Evolutionary conservation across 2,888 invertebrate genomes (phyloP).

Genomic region (Ecdyonurus torrentis): DNA sequence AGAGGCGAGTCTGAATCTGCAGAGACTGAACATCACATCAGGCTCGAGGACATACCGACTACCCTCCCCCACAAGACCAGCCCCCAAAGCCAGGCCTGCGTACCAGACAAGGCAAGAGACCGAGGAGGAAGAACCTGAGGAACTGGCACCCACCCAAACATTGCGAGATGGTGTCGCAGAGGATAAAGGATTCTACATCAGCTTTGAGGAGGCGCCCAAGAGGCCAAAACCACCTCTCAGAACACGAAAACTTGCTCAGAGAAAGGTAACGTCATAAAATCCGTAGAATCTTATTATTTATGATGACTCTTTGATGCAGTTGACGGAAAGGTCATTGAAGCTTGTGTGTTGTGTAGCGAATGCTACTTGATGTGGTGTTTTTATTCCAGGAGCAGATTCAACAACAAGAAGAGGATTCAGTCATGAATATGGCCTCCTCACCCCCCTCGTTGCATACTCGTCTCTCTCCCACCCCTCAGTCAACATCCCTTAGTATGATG

Average conservation of each 20-base stretch:
- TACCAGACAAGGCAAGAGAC: neutral
- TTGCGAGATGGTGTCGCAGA: constrained; percentile 17
- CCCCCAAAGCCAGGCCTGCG: neutral
- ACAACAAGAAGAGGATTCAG: neutral
- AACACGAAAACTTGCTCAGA: constrained; percentile 10
- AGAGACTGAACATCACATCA: constrained; percentile 67
- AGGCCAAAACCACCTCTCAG: constrained; percentile 77
- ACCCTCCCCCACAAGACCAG: constrained; percentile 36
- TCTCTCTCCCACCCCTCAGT: neutral
- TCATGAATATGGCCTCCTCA: neutral
- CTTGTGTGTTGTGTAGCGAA: too few relatives aligned
- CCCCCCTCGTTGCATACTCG: neutral
- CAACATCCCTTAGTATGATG: neutral
- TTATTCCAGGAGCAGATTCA: neutral
- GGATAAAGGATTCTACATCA: constrained; percentile 84
- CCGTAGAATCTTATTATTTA: too few relatives aligned
- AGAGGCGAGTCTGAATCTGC: constrained; percentile 27
- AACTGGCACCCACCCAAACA: constrained; percentile 15
- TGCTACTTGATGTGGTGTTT: too few relatives aligned
- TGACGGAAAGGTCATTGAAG: too few relatives aligned
- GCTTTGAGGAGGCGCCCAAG: constrained; percentile 66
- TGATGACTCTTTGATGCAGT: too few relatives aligned
- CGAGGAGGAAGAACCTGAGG: neutral
- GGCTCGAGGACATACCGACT: constrained; percentile 78
- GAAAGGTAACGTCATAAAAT: constrained; percentile 8